These are phyloP conservation scores for Nasonovia ribisnigri DNA, from an alignment of 2,888 invertebrate species.

Conservation along the genomic window DNA sequence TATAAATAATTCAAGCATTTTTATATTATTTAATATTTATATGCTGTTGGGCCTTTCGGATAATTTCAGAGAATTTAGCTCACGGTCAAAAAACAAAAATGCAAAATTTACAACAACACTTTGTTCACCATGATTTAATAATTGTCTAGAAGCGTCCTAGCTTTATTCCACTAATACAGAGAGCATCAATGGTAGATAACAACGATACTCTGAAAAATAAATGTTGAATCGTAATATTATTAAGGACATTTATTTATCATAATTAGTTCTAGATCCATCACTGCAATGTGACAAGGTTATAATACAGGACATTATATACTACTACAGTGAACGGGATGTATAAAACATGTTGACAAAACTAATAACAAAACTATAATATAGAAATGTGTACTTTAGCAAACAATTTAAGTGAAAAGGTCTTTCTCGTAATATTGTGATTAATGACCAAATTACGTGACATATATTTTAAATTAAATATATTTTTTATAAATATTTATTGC, in stretches of 20 bases:
- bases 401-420: not conserved
- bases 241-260: not conserved
- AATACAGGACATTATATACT: not conserved
- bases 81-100: too few species aligned
- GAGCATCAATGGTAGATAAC: not conserved
- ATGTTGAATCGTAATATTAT: not conserved
- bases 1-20: not conserved
- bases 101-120: not conserved
- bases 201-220: not conserved
- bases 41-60: too few species aligned
- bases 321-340: not conserved
- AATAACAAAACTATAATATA: not conserved
- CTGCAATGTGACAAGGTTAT: not conserved
- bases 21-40: too few species aligned
- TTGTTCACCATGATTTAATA: not conserved
- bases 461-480: not conserved
- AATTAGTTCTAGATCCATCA: not conserved
- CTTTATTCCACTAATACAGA: not conserved
- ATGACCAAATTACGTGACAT: not conserved
- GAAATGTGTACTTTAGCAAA: not conserved
- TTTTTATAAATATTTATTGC: not conserved
- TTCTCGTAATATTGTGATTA: constrained; percentile 8
- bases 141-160: not conserved
- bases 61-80: too few species aligned
- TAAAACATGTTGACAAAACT: not conserved